Base-by-base conservation (phyloP, 1,140 invertebrate genomes). In the Chironomus tepperi region DNA sequence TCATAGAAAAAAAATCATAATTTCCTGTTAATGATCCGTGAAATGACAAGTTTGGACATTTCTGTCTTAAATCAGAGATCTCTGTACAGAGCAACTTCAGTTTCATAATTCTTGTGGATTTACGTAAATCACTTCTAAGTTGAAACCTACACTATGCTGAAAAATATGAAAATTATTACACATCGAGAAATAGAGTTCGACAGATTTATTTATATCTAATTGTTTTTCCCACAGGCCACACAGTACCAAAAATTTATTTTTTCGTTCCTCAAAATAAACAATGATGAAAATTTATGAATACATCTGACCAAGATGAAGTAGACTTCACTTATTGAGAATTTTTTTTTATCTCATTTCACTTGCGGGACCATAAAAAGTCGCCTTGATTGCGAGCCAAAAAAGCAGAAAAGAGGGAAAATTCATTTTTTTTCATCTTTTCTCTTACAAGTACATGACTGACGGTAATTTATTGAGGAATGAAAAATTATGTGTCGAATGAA, bases 401-500 rank as follows among this genome's bases (percentile, higher is more conserved):
- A 57, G 24, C 24, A 34, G 24, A 34, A 34, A 34, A 34, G 24
- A 34, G 24, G 5, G 5, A 34, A 34, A n/a, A n/a, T n/a, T n/a
- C n/a, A n/a, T n/a, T n/a, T n/a, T n/a, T 57, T 57, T 57, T 47
- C 15, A 10, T 47, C n/a, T 57, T n/a, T 57, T 57, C 43, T 47
- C 47, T n/a, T 34, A 34, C 24, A 5, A 34, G 24, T 34, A 57
- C 47, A n/a, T 15, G 12, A 57, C 47, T n/a, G n/a, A 57, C 2
- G 8, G 65, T 70, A 70, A 70, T 70, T 70, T 70, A 70, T 70
- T 21, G 65, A 70, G 16, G 16, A 21, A 18, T 18, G 19, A 21
- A 70, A 70, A 70, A 70, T 70, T 70, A 70, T 70, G 65, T 70
- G 65, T 70, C 65, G 65, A 70, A 70, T 70, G 65, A 70, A 18